Base-by-base conservation (phyloP, 2,797 vertebrate genomes). In the Iguana delicatissima region DNA sequence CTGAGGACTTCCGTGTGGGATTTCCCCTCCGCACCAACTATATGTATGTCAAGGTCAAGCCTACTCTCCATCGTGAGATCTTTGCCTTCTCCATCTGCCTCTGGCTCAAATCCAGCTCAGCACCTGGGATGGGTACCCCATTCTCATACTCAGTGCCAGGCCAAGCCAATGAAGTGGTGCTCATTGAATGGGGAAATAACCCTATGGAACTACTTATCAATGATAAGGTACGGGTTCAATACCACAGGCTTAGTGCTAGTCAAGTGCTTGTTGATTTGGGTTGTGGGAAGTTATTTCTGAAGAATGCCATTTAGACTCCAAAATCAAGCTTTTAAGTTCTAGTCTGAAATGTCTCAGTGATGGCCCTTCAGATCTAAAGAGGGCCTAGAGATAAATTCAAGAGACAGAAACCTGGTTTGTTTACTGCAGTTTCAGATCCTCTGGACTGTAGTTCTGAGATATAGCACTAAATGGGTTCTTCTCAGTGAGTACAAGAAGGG, bases 21-120 rank as follows among this genome's bases (percentile, higher is more conserved):
- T 98, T 98, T 84, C 98, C 98, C 32, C 98, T 98, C 96, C 97
- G 97, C 93, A 98, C 98, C 93, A 98, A 98, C 94, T 98, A 98
- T 95, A 98, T 98, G 98, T 98, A 98, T 3, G 98, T 95, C 62
- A 95, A 96, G 67, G 97, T 98, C 96, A 98, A 96, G 94, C 96
- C 95, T 46, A 96, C 97, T 1, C 96, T 98, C 74, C 96, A 97
- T 74, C 98, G 92, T 1, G 98, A 98, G 95, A 94, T 98, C 91
- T 98, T 98, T n/a, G 97, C 98, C 55, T 92, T 98, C 87, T 98
- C 98, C 0, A 89, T 98, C 92, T 98, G 98, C 92, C 95, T 98
- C 88, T 97, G 98, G 98, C 89, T 98, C 82, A 98, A 98, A 89
- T 96, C 97, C 0, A 97, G 97, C 18, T 94, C 97, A 0, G 96